Conservation (phyloP, 2,888 invertebrate species). For the Steinernema hermaphroditum region DNA sequence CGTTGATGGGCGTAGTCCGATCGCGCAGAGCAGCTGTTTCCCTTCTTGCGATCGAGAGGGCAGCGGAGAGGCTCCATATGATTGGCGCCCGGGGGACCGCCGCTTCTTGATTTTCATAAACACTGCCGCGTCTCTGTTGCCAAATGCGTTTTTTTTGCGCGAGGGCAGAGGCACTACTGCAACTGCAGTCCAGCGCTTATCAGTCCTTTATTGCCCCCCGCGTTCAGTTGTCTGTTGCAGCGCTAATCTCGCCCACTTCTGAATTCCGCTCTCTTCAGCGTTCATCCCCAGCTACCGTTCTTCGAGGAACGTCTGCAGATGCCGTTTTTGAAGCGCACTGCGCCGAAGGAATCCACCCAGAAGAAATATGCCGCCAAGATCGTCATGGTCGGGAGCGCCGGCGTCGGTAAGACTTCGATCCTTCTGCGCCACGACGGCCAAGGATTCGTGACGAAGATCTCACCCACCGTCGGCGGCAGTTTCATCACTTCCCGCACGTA, state of each 20-base stretch:
- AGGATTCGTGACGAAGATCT: constrained; percentile 41
- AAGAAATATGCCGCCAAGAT: constrained; percentile 32
- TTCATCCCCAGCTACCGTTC: constrained; percentile 14
- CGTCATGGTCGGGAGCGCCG: constrained; percentile 36
- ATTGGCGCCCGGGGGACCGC: background rate
- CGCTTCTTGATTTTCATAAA: constrained; percentile 1
- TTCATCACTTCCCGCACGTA: constrained; percentile 40
- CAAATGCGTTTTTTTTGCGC: background rate
- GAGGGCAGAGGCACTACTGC: background rate
- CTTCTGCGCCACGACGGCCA: constrained; percentile 50
- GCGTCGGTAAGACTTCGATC: constrained; percentile 54
- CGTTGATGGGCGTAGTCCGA: background rate
- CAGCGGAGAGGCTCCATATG: background rate
- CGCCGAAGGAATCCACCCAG: background rate
- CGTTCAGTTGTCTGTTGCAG: background rate
- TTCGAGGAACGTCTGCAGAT: background rate
- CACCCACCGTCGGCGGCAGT: constrained; percentile 48
- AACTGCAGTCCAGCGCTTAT: constrained; percentile 14
- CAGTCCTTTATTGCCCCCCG: constrained; percentile 12
- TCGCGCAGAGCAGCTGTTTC: constrained; percentile 13
- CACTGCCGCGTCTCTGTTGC: constrained; percentile 6
- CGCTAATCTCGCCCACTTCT: constrained; percentile 18
- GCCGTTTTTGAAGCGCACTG: constrained; percentile 21
- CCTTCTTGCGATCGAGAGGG: constrained; percentile 1
- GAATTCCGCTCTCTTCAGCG: background rate